These are phyloP conservation scores for Neocrepidodera transversa DNA, from an alignment of 2,888 invertebrate genomes.

Conservation along the genomic window DNA sequence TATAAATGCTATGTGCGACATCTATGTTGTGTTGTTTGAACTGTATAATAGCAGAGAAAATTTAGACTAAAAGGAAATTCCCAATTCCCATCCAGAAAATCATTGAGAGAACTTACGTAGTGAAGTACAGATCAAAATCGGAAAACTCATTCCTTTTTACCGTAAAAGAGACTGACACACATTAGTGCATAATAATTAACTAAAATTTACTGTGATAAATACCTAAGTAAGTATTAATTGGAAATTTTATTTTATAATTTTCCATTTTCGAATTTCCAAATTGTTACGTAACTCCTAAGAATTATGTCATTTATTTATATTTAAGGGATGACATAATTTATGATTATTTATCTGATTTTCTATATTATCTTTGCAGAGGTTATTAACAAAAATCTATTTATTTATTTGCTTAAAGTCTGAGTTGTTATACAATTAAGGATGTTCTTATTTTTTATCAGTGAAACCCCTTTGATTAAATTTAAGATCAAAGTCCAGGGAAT, in stretches of 20 bases:
- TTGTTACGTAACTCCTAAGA: background rate
- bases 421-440: too few species aligned
- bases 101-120: background rate
- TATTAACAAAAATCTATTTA: too few species aligned
- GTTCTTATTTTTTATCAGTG: background rate
- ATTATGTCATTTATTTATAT: too few species aligned
- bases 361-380: too few species aligned
- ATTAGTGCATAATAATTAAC: conserved; percentile 1
- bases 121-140: background rate
- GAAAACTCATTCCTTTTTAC: background rate
- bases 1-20: too few species aligned
- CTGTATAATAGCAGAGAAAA: too few species aligned
- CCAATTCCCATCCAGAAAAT: too few species aligned
- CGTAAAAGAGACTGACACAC: background rate
- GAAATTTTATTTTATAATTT: background rate
- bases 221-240: conserved; percentile 6
- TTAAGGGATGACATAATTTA: too few species aligned
- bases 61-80: too few species aligned
- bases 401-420: too few species aligned
- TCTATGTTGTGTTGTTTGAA: too few species aligned
- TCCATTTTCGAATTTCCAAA: background rate
- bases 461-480: background rate
- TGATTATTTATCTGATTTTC: too few species aligned
- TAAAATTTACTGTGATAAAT: conserved; percentile 10
- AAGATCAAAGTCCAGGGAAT: background rate